Evolutionary conservation across 2,888 invertebrate species (phyloP), one percentile per base, ranked within the genome.

Genomic region (Stratiomys singularior): DNA sequence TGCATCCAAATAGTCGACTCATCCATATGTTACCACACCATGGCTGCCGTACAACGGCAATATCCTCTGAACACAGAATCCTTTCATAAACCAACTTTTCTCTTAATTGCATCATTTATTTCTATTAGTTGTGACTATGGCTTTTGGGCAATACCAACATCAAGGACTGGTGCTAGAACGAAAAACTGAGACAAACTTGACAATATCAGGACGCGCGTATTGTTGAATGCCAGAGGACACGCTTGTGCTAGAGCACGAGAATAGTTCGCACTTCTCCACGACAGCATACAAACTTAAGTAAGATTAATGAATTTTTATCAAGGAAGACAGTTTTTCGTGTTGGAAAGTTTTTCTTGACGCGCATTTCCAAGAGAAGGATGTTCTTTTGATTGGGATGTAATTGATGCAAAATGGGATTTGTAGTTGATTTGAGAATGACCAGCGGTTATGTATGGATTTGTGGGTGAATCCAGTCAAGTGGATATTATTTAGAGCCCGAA

Each of bases 31-130:
- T 37, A 37, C 37, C 37, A 37, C 37, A 37, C 25, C 28, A 27
- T 13, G 25, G 13, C 4, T 7, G 25, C 23, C 11, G 56, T n/a
- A 18, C 30, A 21, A 15, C 60, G 37, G 15, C 56, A 18, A 21
- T 56, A 25, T 58, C n/a, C 46, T 30, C 25, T 23, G 0, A 4
- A 56, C 52, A 44, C 47, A 21, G 60, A 27, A 76, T 76, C 64
- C 76, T 76, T 76, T 76, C 76, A 76, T 76, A 76, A 76, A 21
- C 76, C 44, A 76, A 76, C 58, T 46, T 76, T 76, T 76, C 60
- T 47, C 64, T 76, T 76, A 76, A 76, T 76, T 76, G 52, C 76
- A 76, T 76, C 76, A 76, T 76, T 76, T 76, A 76, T 76, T 76
- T 76, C 76, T 76, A 76, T 76, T 76, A 76, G 64, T 76, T 76